Base-by-base conservation (phyloP, 2,113 vertebrate genomes). In the Craseonycteris thonglongyai region DNA sequence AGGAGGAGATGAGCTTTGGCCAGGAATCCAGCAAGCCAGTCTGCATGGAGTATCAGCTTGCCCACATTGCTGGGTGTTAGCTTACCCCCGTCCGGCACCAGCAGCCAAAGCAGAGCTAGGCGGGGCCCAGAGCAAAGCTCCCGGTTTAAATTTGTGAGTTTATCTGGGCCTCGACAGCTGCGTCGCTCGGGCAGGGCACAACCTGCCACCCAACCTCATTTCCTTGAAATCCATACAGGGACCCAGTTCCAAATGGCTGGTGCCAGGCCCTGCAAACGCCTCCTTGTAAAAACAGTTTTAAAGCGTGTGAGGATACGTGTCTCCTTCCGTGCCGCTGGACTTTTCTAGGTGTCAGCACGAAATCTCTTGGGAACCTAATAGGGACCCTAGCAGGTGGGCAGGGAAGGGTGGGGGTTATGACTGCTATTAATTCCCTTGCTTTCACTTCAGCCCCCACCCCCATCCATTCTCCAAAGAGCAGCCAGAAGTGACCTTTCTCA, bases 181-280 rank as follows among this genome's bases (percentile, higher is more conserved):
- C 96, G 93, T 90, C 74, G 96, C 95, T 84, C 93, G 30, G 89
- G 94, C 95, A 95, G 96, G 97, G 97, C 95, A 87, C 94, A 97
- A 97, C 97, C 96, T 97, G 96, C 94, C 47, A 85, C 97, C 97
- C 97, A 96, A 97, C 96, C 97, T 97, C 69, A 54, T 97, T 97
- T 98, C 96, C 97, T 97, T 98, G 98, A 98, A 98, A 98, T 98
- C 95, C 96, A 96, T 95, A 96, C 88, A 83, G 98, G 97, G 97
- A 91, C 92, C 58, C 90, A 65, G 98, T 97, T 97, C 97, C 97
- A 96, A 97, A 89, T 40, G 87, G 96, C 86, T 91, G 68, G 61
- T 90, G 93, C 76, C 95, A 95, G 90, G 35, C 78, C 69, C 96
- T 95, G 88, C 93, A 94, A 94, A 97, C 93, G 98, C 92, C 97